These are phyloP conservation scores for Neopipo cinnamomea DNA, from an alignment of 2,113 vertebrate species.

Conservation along the genomic window DNA sequence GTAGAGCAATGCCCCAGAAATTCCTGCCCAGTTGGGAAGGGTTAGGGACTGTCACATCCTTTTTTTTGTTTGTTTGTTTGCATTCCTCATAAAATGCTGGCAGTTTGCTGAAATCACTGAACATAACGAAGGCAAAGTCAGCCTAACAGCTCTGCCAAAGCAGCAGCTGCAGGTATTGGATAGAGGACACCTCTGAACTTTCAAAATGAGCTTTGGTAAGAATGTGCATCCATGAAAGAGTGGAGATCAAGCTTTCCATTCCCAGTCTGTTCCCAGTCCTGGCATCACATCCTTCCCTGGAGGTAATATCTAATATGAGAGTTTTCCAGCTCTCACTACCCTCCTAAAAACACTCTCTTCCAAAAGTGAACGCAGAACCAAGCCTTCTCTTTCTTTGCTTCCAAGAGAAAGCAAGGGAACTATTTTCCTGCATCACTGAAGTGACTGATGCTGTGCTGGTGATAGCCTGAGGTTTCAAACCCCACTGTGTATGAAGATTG, in stretches of 20 bases:
- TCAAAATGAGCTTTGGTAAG: neutral
- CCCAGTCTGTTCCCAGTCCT: neutral
- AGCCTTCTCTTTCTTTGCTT: neutral
- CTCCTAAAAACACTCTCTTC: neutral
- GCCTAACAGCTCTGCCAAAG: neutral
- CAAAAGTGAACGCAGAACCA: neutral
- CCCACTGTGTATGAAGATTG: neutral
- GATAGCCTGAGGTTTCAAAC: neutral
- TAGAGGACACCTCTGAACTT: constrained; percentile 1
- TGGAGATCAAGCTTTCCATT: neutral
- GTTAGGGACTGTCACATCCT: neutral
- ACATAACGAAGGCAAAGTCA: constrained; percentile 17
- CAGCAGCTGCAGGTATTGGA: constrained; percentile 38
- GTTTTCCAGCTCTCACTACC: neutral
- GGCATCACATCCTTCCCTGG: neutral
- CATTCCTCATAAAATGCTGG: neutral
- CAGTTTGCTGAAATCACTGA: neutral
- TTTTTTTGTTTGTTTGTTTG: neutral
- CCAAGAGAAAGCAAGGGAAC: neutral
- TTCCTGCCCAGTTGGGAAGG: neutral
- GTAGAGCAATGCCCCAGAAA: neutral
- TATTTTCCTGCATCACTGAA: neutral
- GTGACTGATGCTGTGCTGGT: neutral
- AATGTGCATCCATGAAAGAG: fast-evolving
- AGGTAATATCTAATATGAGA: neutral